phyloP scores from a whole-genome alignment of 2,113 vertebrate genomes.

The Athene noctua region DNA sequence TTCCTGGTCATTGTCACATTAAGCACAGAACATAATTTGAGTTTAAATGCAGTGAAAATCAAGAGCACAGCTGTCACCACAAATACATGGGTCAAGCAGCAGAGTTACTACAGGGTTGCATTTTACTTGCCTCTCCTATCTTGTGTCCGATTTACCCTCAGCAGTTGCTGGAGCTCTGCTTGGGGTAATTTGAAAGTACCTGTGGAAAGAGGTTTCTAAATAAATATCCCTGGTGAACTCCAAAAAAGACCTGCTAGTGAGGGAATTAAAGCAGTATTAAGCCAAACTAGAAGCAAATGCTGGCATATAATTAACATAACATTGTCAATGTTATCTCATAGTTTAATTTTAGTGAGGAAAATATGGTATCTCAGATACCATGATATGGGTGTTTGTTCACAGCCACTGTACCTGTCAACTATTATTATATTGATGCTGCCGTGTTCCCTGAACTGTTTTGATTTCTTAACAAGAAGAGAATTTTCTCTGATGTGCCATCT shows the following conservation, averaged over 20 bases:
- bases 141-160: neutral
- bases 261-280: neutral
- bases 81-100: neutral
- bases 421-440: conserved; percentile 51
- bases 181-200: neutral
- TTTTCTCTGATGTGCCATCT: conserved; percentile 66
- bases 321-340: conserved; percentile 43
- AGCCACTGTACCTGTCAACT: conserved; percentile 67
- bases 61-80: neutral
- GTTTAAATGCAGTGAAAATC: neutral
- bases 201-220: neutral
- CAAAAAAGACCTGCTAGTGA: neutral
- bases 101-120: neutral
- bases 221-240: neutral
- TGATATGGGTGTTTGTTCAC: conserved; percentile 62
- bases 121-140: neutral
- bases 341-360: conserved; percentile 65
- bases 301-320: conserved; percentile 20
- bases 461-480: conserved; percentile 56
- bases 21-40: neutral
- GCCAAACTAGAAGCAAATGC: neutral
- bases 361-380: conserved; percentile 62
- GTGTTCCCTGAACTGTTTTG: conserved; percentile 64
- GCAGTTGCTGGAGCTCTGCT: neutral
- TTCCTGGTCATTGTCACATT: neutral